Base-by-base conservation (phyloP, 2,888 invertebrate genomes). In the Falcaria lacertinaria region DNA sequence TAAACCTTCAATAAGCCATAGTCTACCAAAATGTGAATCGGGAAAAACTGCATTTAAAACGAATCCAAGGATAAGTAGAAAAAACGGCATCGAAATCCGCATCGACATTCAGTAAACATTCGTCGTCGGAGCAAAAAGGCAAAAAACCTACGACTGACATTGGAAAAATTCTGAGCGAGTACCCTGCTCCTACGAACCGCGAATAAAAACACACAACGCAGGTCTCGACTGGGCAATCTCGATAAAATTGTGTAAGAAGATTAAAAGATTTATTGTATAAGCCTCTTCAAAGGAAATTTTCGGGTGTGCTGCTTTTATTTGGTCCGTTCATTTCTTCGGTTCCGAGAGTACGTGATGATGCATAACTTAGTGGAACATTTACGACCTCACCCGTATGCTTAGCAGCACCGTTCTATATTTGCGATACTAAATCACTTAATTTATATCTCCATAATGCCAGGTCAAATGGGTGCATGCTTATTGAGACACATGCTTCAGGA, bases 221-320 rank as follows among this genome's bases (percentile, higher is more conserved):
- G 54, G 54, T 58, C 60, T 63, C 60, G 68, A 69, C 58, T 69
- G 64, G 71, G 69, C 80, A 78, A 84, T 84, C 83, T 76, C 78
- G 80, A 84, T 84, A 81, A 82, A 85, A 86, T 84, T 82, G 79
- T 81, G 74, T 83, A 81, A 84, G 82, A 80, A 79, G 86, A 86
- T 87, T 86, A 88, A 78, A 81, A 79, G 84, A 86, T 86, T 87
- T 84, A 83, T 80, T 70, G 76, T 76, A 77, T 75, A 77, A 84
- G 83, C 80, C 78, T 75, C 71, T 73, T 79, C 71, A 76, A 77
- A 80, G 83, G 76, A 77, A 81, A 80, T 79, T 84, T 82, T 80
- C 57, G 79, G 77, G 67, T 76, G 78, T 72, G 70, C 74, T 73
- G 72, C 68, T 80, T 85, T 81, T 81, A 81, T 82, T 80, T 79